Conservation (phyloP, 2,888 invertebrate genomes). For the Drosophila siamana region DNA sequence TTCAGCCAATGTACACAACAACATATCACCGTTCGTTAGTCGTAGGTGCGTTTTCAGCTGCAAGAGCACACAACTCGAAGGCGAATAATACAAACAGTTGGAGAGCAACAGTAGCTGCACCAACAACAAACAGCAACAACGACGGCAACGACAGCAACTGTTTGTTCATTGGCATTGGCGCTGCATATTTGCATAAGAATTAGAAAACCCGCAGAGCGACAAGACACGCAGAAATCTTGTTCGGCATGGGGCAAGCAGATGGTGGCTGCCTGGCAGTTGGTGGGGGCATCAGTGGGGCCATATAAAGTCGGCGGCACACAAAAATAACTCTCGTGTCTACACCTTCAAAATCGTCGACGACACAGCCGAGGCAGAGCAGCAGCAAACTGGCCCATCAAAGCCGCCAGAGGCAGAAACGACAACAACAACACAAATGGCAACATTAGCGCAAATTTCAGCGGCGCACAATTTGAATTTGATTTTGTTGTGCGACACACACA, state of each 20-base stretch:
- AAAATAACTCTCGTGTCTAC: slow-evolving; percentile 73
- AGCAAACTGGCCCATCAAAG: slow-evolving; percentile 71
- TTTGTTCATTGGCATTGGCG: slow-evolving; percentile 24
- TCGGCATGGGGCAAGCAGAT: slow-evolving; percentile 49
- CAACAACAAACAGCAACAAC: slow-evolving; percentile 7
- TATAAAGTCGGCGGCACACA: slow-evolving; percentile 67
- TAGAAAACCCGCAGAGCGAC: slow-evolving; percentile 68
- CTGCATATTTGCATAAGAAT: slow-evolving; percentile 80
- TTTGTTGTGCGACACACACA: slow-evolving; percentile 64
- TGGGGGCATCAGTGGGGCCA: slow-evolving; percentile 54
- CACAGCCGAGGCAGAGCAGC: slow-evolving; percentile 44
- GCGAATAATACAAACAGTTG: slow-evolving; percentile 58
- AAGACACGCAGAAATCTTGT: slow-evolving; percentile 66
- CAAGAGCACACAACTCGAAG: not conserved
- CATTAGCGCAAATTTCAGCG: slow-evolving; percentile 81
- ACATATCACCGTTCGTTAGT: too few relatives aligned
- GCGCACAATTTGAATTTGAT: slow-evolving; percentile 78
- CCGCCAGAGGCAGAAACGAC: slow-evolving; percentile 42
- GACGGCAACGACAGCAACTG: slow-evolving; percentile 1
- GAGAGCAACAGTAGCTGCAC: slow-evolving; percentile 56
- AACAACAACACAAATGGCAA: slow-evolving; percentile 67
- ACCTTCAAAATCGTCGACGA: slow-evolving; percentile 58
- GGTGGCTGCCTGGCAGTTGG: too few relatives aligned
- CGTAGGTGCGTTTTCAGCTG: not conserved
- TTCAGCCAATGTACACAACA: slow-evolving; percentile 8